Evolutionary conservation across 2,113 vertebrate genomes (phyloP), one percentile per base, ranked within the genome.

Genomic region (Myiagra hebetior): DNA sequence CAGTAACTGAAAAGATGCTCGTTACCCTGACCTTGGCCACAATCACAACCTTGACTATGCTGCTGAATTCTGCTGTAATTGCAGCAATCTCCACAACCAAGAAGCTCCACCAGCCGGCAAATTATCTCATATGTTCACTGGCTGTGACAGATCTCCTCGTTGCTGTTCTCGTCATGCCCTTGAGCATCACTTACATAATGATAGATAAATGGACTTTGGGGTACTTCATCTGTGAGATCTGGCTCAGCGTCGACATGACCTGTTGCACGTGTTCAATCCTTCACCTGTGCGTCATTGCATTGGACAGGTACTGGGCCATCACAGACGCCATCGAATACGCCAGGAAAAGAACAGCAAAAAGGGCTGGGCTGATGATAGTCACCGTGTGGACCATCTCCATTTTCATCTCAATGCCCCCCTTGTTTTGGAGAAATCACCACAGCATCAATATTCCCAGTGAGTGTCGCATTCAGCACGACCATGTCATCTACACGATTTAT

Each of bases 251-350:
- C 2, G 99, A 99, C 94, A 99, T 99, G 98, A 99, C 99, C 67
- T 99, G 98, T 87, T 99, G 99, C 96, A 99, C 99, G 1, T 99
- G 99, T 75, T 99, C 99, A 19, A 99, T 99, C 92, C 98, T 99
- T 85, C 99, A 99, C 33, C 98, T 99, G 82, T 99, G 99, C 8
- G 98, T 98, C 69, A 99, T 99, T 63, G 99, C 99, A 1, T 97
- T 99, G 85, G 99, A 99, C 95, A 98, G 99, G 79, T 99, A 99
- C 96, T 99, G 99, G 99, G 99, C 99, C 69, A 99, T 99, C 96
- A 99, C 99, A 13, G 98, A 99, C 0, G 99, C 99, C 7, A 98
- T 99, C 0, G 98, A 99, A 67, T 99, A 99, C 0, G 98, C 98
- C 85, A 97, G 98, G 80, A 99, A 99, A 94, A 98, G 99, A 95